Percentiles rank a stretch among this genome's conserved stretches.
Evolutionary conservation across 1,140 invertebrate genomes (phyloP).

Genomic region (Nasonia longicornis): DNA sequence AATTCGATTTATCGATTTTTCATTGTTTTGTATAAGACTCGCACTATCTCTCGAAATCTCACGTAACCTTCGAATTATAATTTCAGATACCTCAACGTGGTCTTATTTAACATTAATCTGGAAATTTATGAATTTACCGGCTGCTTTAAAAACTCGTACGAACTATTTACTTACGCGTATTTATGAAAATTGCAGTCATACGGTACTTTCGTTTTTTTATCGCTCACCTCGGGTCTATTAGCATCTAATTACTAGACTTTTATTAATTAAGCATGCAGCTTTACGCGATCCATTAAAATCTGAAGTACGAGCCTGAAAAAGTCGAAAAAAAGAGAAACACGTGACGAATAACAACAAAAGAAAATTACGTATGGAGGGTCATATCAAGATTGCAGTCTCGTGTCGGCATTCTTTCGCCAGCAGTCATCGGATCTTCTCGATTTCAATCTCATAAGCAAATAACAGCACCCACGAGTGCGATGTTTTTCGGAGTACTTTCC

Average conservation of each 20-base stretch:
- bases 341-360: neutral
- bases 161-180: neutral
- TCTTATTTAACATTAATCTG: neutral
- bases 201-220: neutral
- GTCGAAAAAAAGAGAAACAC: neutral
- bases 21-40: too few relatives aligned
- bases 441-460: neutral
- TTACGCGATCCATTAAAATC: too few relatives aligned
- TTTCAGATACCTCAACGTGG: neutral
- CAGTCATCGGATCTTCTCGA: neutral
- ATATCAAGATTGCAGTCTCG: neutral
- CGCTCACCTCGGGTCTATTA: neutral
- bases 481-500: too few relatives aligned
- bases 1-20: too few relatives aligned
- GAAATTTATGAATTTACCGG: neutral
- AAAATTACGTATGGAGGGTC: neutral
- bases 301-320: neutral
- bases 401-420: neutral
- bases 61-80: slow-evolving; percentile 2
- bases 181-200: neutral
- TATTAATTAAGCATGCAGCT: neutral
- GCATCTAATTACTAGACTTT: neutral
- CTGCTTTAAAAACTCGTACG: neutral
- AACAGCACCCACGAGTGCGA: too few relatives aligned
- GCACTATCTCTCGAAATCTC: neutral